phyloP scores from a whole-genome alignment of 1,140 invertebrate genomes.

The Drosophila sucinea region DNA sequence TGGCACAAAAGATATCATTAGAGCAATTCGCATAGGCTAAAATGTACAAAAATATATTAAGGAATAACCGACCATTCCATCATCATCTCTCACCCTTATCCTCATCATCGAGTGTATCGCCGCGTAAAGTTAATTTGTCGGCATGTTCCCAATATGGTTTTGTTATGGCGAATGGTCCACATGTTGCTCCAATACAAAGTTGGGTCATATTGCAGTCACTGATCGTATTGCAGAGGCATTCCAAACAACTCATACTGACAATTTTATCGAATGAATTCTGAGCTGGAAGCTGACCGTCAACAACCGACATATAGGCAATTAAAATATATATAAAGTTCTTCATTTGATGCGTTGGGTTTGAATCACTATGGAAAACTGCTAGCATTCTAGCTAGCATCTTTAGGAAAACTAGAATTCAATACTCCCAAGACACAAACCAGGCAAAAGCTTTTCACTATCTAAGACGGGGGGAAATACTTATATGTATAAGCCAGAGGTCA shows the following conservation, averaged over 20 bases:
- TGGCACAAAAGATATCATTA: slow-evolving; percentile 2
- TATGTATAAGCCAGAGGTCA: too few relatives aligned
- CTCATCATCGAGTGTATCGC: background rate
- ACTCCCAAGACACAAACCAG: background rate
- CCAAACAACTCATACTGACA: background rate
- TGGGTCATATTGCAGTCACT: background rate
- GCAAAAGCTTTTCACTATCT: background rate
- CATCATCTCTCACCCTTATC: background rate
- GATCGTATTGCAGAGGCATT: slow-evolving; percentile 1
- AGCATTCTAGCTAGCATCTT: background rate
- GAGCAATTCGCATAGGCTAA: background rate
- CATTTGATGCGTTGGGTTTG: background rate
- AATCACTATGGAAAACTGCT: background rate
- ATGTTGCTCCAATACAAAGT: background rate
- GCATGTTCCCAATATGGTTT: slow-evolving; percentile 6
- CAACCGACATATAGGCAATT: background rate
- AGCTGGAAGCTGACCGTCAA: background rate
- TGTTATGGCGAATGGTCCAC: background rate
- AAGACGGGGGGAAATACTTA: too few relatives aligned
- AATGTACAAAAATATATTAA: background rate
- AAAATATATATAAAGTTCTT: background rate
- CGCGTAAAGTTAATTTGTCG: background rate
- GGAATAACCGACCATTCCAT: background rate
- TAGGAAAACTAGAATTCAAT: background rate
- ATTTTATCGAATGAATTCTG: background rate